Conservation (phyloP, 2,888 invertebrate genomes). For the Lutraria lutraria region DNA sequence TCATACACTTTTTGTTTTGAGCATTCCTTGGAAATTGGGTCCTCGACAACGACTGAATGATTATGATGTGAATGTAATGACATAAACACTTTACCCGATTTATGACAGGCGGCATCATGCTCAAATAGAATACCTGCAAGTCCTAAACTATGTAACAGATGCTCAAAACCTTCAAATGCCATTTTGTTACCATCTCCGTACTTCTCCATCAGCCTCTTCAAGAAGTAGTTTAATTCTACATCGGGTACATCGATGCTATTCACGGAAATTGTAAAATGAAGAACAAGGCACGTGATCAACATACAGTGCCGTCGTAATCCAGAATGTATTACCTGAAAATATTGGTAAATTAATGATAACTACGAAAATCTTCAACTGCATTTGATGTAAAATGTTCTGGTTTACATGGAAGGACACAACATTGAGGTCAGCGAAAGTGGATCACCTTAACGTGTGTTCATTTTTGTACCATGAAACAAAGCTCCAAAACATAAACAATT, state of each 20-base stretch:
- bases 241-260: not conserved
- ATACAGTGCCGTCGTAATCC: not conserved
- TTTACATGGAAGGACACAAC: too few relatives aligned
- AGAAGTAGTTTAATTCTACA: slow-evolving; percentile 50
- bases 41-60: not conserved
- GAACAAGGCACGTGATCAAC: not conserved
- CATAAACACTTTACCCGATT: not conserved
- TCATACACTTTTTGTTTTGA: not conserved
- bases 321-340: not conserved
- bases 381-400: too few relatives aligned
- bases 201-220: slow-evolving; percentile 63
- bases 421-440: too few relatives aligned
- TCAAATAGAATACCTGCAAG: slow-evolving; percentile 58
- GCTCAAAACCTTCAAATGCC: slow-evolving; percentile 73
- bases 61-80: not conserved
- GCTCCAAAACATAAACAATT: too few relatives aligned
- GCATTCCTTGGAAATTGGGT: not conserved
- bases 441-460: too few relatives aligned
- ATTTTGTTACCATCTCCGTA: slow-evolving; percentile 70
- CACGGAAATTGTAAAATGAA: not conserved
- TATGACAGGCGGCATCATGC: slow-evolving; percentile 53
- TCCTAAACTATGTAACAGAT: slow-evolving; percentile 69
- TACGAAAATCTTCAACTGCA: too few relatives aligned
- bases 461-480: too few relatives aligned
- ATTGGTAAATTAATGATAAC: too few relatives aligned